Conservation (phyloP, 2,888 invertebrate genomes). For the Anticlea derivata region DNA sequence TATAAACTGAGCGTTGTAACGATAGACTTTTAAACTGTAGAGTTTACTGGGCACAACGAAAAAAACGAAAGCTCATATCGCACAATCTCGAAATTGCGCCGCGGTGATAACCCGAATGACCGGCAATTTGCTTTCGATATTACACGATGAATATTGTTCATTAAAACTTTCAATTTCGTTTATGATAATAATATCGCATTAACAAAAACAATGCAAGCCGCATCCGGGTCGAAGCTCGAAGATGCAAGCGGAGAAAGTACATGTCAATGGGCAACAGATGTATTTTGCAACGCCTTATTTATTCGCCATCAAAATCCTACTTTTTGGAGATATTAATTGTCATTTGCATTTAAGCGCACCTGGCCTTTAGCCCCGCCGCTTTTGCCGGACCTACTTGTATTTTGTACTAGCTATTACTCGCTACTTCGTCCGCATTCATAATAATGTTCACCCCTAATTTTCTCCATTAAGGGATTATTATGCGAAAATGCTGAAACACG, state of each 20-base stretch:
- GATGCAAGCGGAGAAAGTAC: slow-evolving; percentile 67
- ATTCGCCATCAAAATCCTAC: slow-evolving; percentile 47
- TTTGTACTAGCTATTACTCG: too few relatives aligned
- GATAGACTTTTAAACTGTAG: slow-evolving; percentile 36
- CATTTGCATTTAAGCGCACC: slow-evolving; percentile 46
- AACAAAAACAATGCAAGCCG: slow-evolving; percentile 72
- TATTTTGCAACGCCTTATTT: slow-evolving; percentile 63
- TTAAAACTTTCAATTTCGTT: slow-evolving; percentile 73
- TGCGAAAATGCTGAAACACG: too few relatives aligned
- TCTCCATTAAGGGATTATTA: too few relatives aligned
- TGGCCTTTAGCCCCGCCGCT: slow-evolving; percentile 46
- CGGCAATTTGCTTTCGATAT: slow-evolving; percentile 67
- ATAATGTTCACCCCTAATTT: too few relatives aligned
- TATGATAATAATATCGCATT: slow-evolving; percentile 65
- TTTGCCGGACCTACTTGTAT: slow-evolving; percentile 25
- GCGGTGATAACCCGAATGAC: slow-evolving; percentile 43
- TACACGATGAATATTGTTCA: slow-evolving; percentile 59
- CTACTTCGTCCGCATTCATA: too few relatives aligned
- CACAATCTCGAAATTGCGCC: slow-evolving; percentile 49
- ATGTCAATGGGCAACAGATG: slow-evolving; percentile 58
- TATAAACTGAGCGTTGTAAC: slow-evolving; percentile 28
- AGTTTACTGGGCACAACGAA: slow-evolving; percentile 25
- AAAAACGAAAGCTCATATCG: slow-evolving; percentile 46
- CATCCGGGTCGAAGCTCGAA: slow-evolving; percentile 67
- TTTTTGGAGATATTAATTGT: slow-evolving; percentile 47